phyloP scores from a whole-genome alignment of 2,888 invertebrate species.

The Alloplasta piceator region DNA sequence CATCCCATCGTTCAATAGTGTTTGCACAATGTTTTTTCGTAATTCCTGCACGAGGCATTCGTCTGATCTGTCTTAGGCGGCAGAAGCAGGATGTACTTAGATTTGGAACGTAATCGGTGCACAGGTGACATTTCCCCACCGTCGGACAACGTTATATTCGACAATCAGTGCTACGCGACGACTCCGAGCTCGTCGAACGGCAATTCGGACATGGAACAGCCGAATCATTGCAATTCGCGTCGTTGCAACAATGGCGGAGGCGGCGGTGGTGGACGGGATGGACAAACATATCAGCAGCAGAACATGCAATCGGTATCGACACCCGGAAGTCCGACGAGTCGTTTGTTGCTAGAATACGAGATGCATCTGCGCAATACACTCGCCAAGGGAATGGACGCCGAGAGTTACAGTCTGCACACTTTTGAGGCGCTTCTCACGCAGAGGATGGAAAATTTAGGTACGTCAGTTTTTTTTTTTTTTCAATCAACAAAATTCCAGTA shows the following conservation, averaged over 20 bases:
- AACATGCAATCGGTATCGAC: conserved; percentile 84
- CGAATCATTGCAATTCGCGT: conserved; percentile 85
- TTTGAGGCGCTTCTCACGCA: conserved; percentile 96
- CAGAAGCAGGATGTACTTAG: conserved; percentile 85
- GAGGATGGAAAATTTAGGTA: conserved; percentile 97
- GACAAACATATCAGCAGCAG: conserved; percentile 65
- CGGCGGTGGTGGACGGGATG: conserved; percentile 44
- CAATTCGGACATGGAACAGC: conserved; percentile 93
- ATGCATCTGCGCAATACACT: conserved; percentile 96
- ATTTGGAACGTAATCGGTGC: conserved; percentile 86
- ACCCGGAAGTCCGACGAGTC: conserved; percentile 92
- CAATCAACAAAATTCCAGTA: not conserved
- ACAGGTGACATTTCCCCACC: conserved; percentile 90
- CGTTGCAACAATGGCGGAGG: conserved; percentile 76
- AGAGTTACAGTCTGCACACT: conserved; percentile 96
- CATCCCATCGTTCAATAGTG: conserved; percentile 29
- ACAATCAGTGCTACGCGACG: conserved; percentile 97
- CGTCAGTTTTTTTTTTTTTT: conserved; percentile 66
- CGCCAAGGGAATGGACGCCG: conserved; percentile 97
- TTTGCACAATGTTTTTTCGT: conserved; percentile 62
- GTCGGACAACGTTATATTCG: conserved; percentile 96
- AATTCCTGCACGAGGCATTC: conserved; percentile 70
- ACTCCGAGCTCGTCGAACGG: conserved; percentile 97
- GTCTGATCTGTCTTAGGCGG: conserved; percentile 82
- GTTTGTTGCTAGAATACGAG: conserved; percentile 95